These are phyloP conservation scores for Latrodectus geometricus DNA, from an alignment of 1,140 invertebrate species.

Conservation along the genomic window DNA sequence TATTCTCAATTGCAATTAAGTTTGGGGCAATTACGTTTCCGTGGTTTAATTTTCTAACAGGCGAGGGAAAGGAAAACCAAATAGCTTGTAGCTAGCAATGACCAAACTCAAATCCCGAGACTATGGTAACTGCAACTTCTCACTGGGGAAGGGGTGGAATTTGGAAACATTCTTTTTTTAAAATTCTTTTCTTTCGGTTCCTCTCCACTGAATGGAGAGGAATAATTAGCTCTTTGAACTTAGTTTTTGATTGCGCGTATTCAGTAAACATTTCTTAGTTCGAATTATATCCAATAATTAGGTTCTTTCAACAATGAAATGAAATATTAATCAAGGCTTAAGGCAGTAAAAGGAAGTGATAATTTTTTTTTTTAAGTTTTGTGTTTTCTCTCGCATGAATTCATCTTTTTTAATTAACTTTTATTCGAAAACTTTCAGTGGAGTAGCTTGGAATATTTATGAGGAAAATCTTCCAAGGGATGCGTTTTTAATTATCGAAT, in stretches of 20 bases:
- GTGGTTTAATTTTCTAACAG: not conserved
- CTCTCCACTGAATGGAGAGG: not conserved
- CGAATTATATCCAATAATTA: constrained; percentile 1
- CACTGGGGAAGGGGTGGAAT: not conserved
- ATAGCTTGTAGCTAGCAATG: not conserved
- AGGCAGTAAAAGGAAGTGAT: not conserved
- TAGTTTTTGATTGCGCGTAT: not conserved
- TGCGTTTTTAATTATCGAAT: not conserved
- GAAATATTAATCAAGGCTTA: constrained; percentile 2
- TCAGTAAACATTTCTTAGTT: not conserved
- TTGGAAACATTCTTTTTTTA: not conserved
- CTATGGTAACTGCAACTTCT: not conserved
- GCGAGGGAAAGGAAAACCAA: not conserved
- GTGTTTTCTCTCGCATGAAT: not conserved
- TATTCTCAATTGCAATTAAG: not conserved
- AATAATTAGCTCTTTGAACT: constrained; percentile 2
- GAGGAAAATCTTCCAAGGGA: not conserved
- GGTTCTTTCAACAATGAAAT: not conserved
- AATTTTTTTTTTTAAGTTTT: not conserved
- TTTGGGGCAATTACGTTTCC: not conserved
- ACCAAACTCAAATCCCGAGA: not conserved
- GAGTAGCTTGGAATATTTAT: not conserved
- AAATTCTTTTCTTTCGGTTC: not conserved
- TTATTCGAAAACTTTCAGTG: not conserved
- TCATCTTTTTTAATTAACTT: not conserved